phyloP scores from a whole-genome alignment of 2,113 vertebrate genomes.

The Trematomus loennbergii region DNA sequence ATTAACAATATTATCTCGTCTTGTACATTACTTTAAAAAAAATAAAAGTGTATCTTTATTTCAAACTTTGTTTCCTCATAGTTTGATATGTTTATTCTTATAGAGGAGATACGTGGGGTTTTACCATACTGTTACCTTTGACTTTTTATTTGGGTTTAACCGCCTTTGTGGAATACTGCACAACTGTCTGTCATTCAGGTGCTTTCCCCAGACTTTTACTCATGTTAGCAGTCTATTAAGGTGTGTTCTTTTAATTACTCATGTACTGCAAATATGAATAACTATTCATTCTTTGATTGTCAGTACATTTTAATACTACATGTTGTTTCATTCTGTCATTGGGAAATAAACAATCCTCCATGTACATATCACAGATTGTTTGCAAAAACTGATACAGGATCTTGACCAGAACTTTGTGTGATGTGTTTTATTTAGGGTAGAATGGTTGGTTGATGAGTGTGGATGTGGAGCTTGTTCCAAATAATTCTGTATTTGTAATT shows the following conservation, averaged over 20 bases:
- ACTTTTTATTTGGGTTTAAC: background rate
- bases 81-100: no score
- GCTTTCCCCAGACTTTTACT: background rate
- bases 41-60: no score
- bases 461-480: background rate
- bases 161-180: no score
- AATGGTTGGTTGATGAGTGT: background rate
- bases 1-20: no score
- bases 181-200: no score
- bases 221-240: background rate
- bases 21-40: no score
- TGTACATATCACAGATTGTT: slow-evolving; percentile 30
- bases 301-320: background rate
- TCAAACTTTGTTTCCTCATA: no score
- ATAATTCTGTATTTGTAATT: background rate
- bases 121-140: background rate
- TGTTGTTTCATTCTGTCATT: background rate
- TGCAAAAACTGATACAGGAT: slow-evolving; percentile 33
- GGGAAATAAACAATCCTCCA: background rate
- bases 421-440: background rate
- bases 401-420: slow-evolving; percentile 4
- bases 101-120: no score
- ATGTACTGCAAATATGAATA: background rate
- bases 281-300: slow-evolving; percentile 19
- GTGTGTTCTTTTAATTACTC: no score